Percentiles rank a stretch among this genome's conserved stretches.
Conservation (phyloP, 2,797 vertebrate species). For the Anabas testudineus region DNA sequence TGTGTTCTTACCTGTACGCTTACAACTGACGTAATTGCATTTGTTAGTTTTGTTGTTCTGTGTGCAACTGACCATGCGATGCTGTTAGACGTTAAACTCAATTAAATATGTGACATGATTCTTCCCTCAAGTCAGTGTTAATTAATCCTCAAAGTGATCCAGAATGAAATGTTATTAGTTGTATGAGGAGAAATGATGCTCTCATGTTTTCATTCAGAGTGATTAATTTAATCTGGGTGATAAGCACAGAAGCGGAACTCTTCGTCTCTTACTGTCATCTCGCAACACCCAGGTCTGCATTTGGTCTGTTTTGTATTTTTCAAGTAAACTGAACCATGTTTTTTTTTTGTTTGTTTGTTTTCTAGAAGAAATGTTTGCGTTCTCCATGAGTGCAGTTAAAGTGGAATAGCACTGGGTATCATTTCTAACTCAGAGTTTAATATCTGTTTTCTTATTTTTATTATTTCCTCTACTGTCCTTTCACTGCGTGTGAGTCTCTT, state of each 20-base stretch:
- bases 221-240: background rate
- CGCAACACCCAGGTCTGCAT: background rate
- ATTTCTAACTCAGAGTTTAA: constrained; percentile 15
- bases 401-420: background rate
- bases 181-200: constrained; percentile 1
- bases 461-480: constrained; percentile 8
- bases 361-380: background rate
- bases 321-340: background rate
- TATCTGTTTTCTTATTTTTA: constrained; percentile 13
- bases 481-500: background rate
- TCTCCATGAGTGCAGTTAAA: background rate
- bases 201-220: background rate
- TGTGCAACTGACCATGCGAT: background rate
- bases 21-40: no score
- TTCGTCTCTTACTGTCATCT: background rate
- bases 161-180: constrained; percentile 1
- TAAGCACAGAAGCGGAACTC: background rate
- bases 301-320: background rate
- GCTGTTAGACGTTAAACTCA: background rate
- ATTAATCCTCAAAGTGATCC: constrained; percentile 21
- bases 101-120: background rate
- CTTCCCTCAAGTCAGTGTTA: constrained; percentile 1
- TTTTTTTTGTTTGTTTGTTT: background rate
- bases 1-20: background rate
- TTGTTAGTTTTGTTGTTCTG: background rate